Conservation (phyloP, 2,888 invertebrate species). For the Synanthedon tipuliformis region DNA sequence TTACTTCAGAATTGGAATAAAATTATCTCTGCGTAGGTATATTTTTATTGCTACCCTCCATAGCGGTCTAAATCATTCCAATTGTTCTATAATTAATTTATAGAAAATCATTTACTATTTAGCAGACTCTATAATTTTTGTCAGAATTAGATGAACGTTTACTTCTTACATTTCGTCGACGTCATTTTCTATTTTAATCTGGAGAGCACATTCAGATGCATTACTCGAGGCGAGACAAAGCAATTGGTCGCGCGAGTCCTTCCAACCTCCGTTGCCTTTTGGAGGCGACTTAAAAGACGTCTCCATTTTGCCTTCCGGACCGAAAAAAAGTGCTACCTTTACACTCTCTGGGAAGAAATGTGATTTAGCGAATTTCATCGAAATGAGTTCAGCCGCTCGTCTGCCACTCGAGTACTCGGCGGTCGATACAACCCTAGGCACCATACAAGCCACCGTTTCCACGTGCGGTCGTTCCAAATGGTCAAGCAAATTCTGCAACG, state of each 20-base stretch:
- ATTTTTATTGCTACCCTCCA: no score
- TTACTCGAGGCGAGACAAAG: slow-evolving; percentile 28
- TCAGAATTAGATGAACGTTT: no score
- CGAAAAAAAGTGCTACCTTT: slow-evolving; percentile 18
- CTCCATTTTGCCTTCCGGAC: slow-evolving; percentile 14
- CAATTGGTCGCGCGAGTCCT: slow-evolving; percentile 26
- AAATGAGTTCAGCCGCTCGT: slow-evolving; percentile 2
- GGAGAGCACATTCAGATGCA: background rate
- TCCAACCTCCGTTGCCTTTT: slow-evolving; percentile 29
- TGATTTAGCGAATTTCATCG: background rate
- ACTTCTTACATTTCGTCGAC: background rate
- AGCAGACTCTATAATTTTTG: no score
- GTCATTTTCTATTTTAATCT: background rate
- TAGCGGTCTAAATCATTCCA: no score
- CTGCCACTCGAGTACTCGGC: slow-evolving; percentile 9
- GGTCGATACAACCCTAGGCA: slow-evolving; percentile 24
- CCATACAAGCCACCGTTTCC: slow-evolving; percentile 20
- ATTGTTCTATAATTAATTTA: no score
- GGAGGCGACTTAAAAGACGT: slow-evolving; percentile 8
- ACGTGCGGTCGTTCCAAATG: slow-evolving; percentile 13
- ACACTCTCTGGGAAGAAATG: slow-evolving; percentile 21
- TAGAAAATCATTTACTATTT: no score
- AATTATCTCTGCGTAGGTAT: no score
- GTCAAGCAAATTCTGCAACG: slow-evolving; percentile 22
- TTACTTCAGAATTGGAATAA: no score